phyloP scores from a whole-genome alignment of 1,140 invertebrate species.

The Drosophila willistoni region DNA sequence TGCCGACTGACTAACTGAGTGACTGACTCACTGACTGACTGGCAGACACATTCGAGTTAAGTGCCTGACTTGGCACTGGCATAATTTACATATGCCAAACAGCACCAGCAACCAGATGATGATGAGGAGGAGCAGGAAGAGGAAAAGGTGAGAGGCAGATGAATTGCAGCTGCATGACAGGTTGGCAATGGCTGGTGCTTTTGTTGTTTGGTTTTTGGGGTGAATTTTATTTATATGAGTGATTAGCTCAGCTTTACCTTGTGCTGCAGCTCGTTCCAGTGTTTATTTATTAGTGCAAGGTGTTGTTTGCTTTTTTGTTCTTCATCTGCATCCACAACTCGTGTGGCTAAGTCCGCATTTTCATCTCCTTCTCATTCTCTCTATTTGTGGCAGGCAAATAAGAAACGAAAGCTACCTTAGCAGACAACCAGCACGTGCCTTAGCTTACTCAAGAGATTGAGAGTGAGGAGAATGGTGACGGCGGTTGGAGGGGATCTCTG shows the following conservation, averaged over 20 bases:
- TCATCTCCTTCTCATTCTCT: slow-evolving; percentile 22
- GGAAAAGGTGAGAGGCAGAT: slow-evolving; percentile 9
- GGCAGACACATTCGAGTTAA: slow-evolving; percentile 58
- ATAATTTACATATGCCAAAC: slow-evolving; percentile 80
- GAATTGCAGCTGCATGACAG: slow-evolving; percentile 31
- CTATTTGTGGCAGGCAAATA: slow-evolving; percentile 74
- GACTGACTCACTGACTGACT: slow-evolving; percentile 39
- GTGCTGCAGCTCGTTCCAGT: slow-evolving; percentile 19
- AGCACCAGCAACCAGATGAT: slow-evolving; percentile 38
- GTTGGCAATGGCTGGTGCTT: background rate
- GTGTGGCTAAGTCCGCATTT: slow-evolving; percentile 19
- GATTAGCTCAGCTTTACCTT: slow-evolving; percentile 59
- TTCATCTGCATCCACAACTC: background rate
- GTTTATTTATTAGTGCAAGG: slow-evolving; percentile 76
- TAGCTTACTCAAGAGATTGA: background rate
- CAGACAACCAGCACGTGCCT: slow-evolving; percentile 42
- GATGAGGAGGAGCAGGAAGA: slow-evolving; percentile 25
- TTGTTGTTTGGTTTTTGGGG: background rate
- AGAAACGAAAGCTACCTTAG: slow-evolving; percentile 39
- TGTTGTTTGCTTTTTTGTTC: slow-evolving; percentile 47
- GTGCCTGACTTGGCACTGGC: slow-evolving; percentile 75
- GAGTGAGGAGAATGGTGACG: background rate
- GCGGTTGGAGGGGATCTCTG: background rate
- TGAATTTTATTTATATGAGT: slow-evolving; percentile 76
- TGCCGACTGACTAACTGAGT: slow-evolving; percentile 29